These are phyloP conservation scores for Astropecten irregularis DNA, from an alignment of 53 echinoderm and acorn worm genomes.

Conservation along the genomic window DNA sequence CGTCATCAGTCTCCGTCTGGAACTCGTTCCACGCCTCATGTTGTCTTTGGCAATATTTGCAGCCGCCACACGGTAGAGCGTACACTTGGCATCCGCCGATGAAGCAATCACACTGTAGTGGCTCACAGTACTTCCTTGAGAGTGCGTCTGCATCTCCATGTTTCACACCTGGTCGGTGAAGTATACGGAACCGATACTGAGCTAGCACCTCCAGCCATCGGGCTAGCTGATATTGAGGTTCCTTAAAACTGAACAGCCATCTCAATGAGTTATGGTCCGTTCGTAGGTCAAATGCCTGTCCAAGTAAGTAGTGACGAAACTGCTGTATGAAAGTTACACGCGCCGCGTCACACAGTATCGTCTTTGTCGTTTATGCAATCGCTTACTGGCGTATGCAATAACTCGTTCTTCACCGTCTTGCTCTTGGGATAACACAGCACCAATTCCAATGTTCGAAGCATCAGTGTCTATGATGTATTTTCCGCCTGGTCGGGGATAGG, in stretches of 20 bases:
- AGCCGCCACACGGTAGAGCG: slow-evolving; percentile 34
- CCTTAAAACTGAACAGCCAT: slow-evolving; percentile 60
- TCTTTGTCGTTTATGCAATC: slow-evolving; percentile 42
- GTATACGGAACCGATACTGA: slow-evolving; percentile 64
- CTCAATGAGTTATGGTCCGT: slow-evolving; percentile 47
- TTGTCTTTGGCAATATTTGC: too few species aligned
- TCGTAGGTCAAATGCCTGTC: slow-evolving; percentile 43
- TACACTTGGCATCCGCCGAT: not conserved
- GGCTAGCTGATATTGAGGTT: slow-evolving; percentile 53
- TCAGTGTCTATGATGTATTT: slow-evolving; percentile 53
- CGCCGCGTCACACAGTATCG: slow-evolving; percentile 58
- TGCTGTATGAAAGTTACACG: slow-evolving; percentile 26
- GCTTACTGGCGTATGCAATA: too few species aligned
- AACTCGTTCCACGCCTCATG: too few species aligned
- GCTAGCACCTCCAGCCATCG: slow-evolving; percentile 74
- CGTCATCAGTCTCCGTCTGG: too few species aligned
- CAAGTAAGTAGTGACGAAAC: slow-evolving; percentile 49
- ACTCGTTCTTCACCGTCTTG: slow-evolving; percentile 39
- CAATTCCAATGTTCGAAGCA: slow-evolving; percentile 54
- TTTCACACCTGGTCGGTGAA: slow-evolving; percentile 42
- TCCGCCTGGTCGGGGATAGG: slow-evolving; percentile 19
- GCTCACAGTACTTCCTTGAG: slow-evolving; percentile 23
- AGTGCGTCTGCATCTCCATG: slow-evolving; percentile 70
- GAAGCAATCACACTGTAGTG: not conserved
- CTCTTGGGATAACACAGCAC: slow-evolving; percentile 23